phyloP scores from a whole-genome alignment of 2,888 invertebrate genomes.

The Eucriotettix oculatus region DNA sequence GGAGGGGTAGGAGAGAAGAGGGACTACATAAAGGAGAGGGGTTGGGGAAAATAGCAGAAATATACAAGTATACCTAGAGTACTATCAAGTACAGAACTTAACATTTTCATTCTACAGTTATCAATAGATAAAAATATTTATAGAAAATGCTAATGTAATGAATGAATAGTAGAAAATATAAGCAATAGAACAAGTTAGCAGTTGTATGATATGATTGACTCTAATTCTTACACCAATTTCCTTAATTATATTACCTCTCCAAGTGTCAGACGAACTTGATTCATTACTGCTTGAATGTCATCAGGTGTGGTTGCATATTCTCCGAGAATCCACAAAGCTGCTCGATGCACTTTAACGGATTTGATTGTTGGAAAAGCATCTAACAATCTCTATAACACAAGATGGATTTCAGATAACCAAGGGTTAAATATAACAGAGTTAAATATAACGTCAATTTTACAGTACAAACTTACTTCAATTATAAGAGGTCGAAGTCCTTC shows the following conservation, averaged over 20 bases:
- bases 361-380: constrained; percentile 76
- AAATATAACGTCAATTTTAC: background rate
- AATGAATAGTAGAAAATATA: too few species aligned
- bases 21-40: too few species aligned
- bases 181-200: too few species aligned
- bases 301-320: constrained; percentile 73
- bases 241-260: constrained; percentile 36
- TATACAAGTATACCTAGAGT: too few species aligned
- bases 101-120: too few species aligned
- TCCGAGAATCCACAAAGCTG: constrained; percentile 93
- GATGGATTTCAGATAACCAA: background rate
- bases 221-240: too few species aligned
- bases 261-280: constrained; percentile 52
- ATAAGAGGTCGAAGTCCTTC: constrained; percentile 61
- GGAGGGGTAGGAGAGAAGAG: too few species aligned
- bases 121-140: too few species aligned
- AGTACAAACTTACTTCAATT: constrained; percentile 40
- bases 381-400: constrained; percentile 31
- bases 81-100: too few species aligned
- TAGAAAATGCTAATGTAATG: too few species aligned
- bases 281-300: constrained; percentile 66
- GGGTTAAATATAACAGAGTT: background rate
- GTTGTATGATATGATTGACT: too few species aligned
- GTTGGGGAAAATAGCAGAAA: too few species aligned
- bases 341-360: constrained; percentile 81